Base-by-base conservation (phyloP, 2,113 vertebrate species). In the Hippopotamus amphibius region DNA sequence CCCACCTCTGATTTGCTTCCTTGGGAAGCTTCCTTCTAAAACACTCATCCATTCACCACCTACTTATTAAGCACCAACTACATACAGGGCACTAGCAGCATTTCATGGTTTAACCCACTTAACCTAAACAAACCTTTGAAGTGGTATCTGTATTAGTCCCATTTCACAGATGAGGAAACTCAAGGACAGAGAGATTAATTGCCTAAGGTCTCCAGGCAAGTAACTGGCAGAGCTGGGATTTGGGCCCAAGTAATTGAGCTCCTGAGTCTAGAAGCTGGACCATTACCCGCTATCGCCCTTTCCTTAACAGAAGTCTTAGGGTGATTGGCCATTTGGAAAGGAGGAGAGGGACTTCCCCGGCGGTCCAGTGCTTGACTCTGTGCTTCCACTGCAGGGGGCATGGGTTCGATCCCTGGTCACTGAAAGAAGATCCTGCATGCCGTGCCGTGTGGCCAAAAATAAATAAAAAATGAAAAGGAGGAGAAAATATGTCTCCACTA, bases 211-310 rank as follows among this genome's bases (percentile, higher is more conserved):
- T 61, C 6, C 30, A 17, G 7, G 37, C 2, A 12, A 57, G 61
- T 2, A 41, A 41, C 48, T 5, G 13, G 28, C 53, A 65, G 41
- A 46, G 13, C 57, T 46, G n/a, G 33, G 72, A 16, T 26, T 41
- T 9, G 21, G 43, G 65, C 48, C 46, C 79, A 16, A 2, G 7
- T 28, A 26, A 14, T 30, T 46, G 33, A 55, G 19, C 26, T 55
- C 77, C 82, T 37, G 5, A 46, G 14, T 26, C 71, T 50, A 4
- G 37, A 66, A 26, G 19, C 14, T 28, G 53, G 10, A 26, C 41
- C 14, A 1, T 6, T 28, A 15, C 6, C 13, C 5, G 83, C 86
- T 11, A 0, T 7, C 19, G 53, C n/a, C 9, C 22, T 41, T 65
- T 21, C 86, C 63, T 55, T 81, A 41, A 37, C 30, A 19, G 37